These are phyloP conservation scores for Anas capensis DNA, from an alignment of 2,797 vertebrate species.

Conservation along the genomic window DNA sequence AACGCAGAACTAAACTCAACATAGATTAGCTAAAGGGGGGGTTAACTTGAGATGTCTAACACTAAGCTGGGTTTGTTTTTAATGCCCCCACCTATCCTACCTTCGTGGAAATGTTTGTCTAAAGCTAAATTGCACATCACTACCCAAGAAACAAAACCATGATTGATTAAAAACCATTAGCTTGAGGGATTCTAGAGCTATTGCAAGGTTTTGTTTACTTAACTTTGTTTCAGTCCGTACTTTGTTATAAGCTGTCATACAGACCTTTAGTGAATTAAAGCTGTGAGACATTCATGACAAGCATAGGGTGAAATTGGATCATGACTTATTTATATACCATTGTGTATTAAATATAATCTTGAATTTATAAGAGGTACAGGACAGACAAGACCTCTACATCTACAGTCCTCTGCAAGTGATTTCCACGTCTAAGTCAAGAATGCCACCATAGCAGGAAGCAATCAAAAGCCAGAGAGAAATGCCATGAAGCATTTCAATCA, in stretches of 20 bases:
- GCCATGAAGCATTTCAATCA: background rate
- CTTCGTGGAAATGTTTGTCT: background rate
- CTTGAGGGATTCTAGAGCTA: background rate
- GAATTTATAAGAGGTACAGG: background rate
- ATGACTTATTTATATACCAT: background rate
- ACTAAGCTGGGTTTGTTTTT: background rate
- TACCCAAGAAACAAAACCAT: background rate
- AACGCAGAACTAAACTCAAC: background rate
- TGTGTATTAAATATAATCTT: background rate
- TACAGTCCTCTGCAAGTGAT: background rate
- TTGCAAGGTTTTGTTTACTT: background rate
- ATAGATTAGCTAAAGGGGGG: background rate
- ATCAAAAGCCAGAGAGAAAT: background rate
- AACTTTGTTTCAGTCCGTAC: background rate
- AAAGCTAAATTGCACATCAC: background rate
- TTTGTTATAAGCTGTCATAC: rapidly evolving
- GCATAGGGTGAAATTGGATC: background rate
- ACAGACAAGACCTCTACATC: background rate
- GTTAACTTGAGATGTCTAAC: background rate
- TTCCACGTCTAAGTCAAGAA: background rate
- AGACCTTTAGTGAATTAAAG: background rate
- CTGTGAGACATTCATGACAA: background rate
- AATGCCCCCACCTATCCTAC: background rate
- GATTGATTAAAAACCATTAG: constrained; percentile 18
- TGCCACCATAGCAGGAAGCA: background rate